Evolutionary conservation across 2,888 invertebrate species (phyloP).

Genomic region (Platycheirus rosarum): DNA sequence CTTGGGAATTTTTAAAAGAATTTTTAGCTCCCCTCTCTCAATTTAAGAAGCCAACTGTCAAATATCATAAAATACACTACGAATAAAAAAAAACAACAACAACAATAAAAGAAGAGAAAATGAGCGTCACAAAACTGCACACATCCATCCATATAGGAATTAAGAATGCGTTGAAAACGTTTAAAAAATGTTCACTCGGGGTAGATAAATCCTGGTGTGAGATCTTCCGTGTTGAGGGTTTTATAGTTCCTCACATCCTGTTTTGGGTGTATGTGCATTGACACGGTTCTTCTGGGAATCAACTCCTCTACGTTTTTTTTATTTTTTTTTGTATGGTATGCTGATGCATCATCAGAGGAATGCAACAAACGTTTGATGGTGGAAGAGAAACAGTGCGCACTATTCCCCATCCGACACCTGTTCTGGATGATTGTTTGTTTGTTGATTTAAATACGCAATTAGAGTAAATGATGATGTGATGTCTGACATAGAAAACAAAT

Average conservation of each 20-base stretch:
- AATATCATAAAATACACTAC: conserved; percentile 46
- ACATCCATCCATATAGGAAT: no score
- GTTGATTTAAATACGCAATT: conserved; percentile 65
- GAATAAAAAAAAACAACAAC: conserved; percentile 23
- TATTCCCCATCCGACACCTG: conserved; percentile 59
- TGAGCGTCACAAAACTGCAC: no score
- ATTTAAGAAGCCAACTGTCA: conserved; percentile 54
- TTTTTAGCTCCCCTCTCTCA: conserved; percentile 22
- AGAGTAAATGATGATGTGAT: conserved; percentile 56
- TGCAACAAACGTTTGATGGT: conserved; percentile 53
- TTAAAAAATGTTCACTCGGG: no score
- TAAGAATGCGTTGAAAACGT: no score
- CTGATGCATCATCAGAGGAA: conserved; percentile 37
- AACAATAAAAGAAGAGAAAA: conserved; percentile 3
- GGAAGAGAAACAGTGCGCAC: neutral
- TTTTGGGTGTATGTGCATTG: conserved; percentile 51
- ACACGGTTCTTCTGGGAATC: conserved; percentile 67
- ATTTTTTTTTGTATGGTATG: conserved; percentile 4
- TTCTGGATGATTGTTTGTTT: conserved; percentile 45
- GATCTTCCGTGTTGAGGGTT: conserved; percentile 61
- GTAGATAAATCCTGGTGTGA: conserved; percentile 53
- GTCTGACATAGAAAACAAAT: conserved; percentile 41
- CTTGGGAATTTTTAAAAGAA: conserved; percentile 38
- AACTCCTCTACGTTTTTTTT: no score
- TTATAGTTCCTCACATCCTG: conserved; percentile 72